Percentiles rank a stretch among this genome's conserved stretches.
These are phyloP conservation scores for Malacoraja senta DNA, from an alignment of 2,797 vertebrate genomes.

Conservation along the genomic window DNA sequence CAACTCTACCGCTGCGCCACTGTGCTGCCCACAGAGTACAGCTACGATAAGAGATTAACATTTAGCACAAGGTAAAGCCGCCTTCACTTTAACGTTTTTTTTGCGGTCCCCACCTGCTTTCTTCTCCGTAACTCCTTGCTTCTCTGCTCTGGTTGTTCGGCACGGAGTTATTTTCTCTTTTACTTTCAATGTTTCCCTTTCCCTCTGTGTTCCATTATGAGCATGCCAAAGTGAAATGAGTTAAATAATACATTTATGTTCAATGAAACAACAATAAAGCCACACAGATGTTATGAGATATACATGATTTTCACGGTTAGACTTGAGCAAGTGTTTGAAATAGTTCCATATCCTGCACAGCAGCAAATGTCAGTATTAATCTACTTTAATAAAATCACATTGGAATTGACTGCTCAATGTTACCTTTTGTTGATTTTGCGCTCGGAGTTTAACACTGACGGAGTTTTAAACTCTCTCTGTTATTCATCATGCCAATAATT, in stretches of 20 bases:
- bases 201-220: neutral
- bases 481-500: conserved; percentile 1
- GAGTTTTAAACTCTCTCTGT: neutral
- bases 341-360: conserved; percentile 30
- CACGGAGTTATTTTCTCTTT: neutral
- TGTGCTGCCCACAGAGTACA: too few species aligned
- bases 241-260: conserved; percentile 17
- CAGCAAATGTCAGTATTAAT: conserved; percentile 28
- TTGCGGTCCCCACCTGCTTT: neutral
- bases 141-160: too few species aligned
- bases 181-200: neutral
- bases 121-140: neutral
- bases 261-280: neutral
- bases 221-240: conserved; percentile 9
- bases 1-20: too few species aligned
- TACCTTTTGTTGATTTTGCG: conserved; percentile 27
- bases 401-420: conserved; percentile 26
- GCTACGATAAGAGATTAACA: too few species aligned
- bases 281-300: conserved; percentile 8
- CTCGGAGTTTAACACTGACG: neutral
- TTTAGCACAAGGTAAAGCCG: too few species aligned
- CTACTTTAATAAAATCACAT: conserved; percentile 30
- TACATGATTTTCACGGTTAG: conserved; percentile 22
- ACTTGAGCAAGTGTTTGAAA: conserved; percentile 29
- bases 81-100: neutral